Percentiles rank a stretch among this genome's conserved stretches.
phyloP scores from a whole-genome alignment of 2,888 invertebrate genomes.

The Ernsta delagoae region DNA sequence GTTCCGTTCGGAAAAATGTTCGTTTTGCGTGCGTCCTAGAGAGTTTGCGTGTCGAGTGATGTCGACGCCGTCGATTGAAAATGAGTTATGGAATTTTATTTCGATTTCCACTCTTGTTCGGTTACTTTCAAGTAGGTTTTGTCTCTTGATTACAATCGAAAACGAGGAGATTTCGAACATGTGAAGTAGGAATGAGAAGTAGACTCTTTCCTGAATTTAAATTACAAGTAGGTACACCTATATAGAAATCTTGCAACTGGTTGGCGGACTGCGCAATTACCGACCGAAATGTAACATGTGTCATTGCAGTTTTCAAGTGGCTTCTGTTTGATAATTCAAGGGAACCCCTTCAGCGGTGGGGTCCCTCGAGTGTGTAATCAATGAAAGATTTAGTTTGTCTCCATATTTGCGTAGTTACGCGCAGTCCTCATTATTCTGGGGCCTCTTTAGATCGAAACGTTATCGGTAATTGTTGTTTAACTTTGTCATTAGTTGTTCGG shows the following conservation, averaged over 20 bases:
- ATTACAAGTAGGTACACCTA: background rate
- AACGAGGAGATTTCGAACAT: slow-evolving; percentile 28
- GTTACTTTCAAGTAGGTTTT: slow-evolving; percentile 60
- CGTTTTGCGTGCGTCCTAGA: slow-evolving; percentile 83
- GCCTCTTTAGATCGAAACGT: slow-evolving; percentile 28
- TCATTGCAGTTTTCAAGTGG: slow-evolving; percentile 81
- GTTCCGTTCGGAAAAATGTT: slow-evolving; percentile 83
- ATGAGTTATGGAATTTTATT: slow-evolving; percentile 76
- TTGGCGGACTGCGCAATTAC: slow-evolving; percentile 48
- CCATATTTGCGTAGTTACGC: slow-evolving; percentile 53
- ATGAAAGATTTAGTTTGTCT: slow-evolving; percentile 64
- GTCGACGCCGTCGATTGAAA: slow-evolving; percentile 73
- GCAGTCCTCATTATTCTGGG: background rate
- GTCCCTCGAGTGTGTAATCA: slow-evolving; percentile 64
- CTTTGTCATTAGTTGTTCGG: slow-evolving; percentile 7
- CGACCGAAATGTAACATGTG: slow-evolving; percentile 75
- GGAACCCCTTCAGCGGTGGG: slow-evolving; percentile 66
- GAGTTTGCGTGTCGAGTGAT: slow-evolving; percentile 81
- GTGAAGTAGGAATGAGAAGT: slow-evolving; percentile 11
- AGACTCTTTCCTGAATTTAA: slow-evolving; percentile 22
- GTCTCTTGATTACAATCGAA: slow-evolving; percentile 50
- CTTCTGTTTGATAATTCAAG: slow-evolving; percentile 74
- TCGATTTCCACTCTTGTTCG: slow-evolving; percentile 60
- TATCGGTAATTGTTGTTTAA: slow-evolving; percentile 21
- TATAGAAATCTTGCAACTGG: slow-evolving; percentile 48